Conservation (phyloP, 2,888 invertebrate genomes). For the Zaprionus lineosus region DNA sequence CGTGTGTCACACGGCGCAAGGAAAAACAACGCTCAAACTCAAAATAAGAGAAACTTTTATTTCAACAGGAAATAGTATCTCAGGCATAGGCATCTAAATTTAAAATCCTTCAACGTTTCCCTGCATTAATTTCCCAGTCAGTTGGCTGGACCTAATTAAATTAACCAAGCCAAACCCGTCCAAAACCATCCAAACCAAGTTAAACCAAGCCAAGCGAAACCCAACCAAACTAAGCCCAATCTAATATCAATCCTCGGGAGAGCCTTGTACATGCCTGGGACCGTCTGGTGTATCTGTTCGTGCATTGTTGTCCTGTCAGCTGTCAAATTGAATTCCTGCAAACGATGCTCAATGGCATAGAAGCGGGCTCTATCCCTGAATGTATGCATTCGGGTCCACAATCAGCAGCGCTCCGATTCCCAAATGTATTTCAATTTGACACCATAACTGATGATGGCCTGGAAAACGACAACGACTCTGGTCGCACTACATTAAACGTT, state of each 20-base stretch:
- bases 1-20: constrained; percentile 49
- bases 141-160: constrained; percentile 18
- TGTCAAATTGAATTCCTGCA: constrained; percentile 56
- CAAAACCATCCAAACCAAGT: too few species aligned
- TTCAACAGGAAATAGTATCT: constrained; percentile 34
- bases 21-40: constrained; percentile 36
- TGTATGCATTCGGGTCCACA: neutral
- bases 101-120: constrained; percentile 14
- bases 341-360: constrained; percentile 27
- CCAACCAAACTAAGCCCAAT: constrained; percentile 4
- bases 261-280: constrained; percentile 9
- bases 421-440: constrained; percentile 56
- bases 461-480: constrained; percentile 2
- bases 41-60: constrained; percentile 41
- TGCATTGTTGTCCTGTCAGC: constrained; percentile 46
- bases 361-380: neutral
- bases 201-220: too few species aligned
- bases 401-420: constrained; percentile 28
- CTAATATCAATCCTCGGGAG: constrained; percentile 25
- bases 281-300: constrained; percentile 1
- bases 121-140: constrained; percentile 16
- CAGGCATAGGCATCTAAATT: constrained; percentile 19
- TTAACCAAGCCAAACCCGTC: constrained; percentile 12
- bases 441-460: constrained; percentile 51
- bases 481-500: constrained; percentile 44